Conservation (phyloP, 2,113 vertebrate genomes). For the Tragelaphus scriptus region DNA sequence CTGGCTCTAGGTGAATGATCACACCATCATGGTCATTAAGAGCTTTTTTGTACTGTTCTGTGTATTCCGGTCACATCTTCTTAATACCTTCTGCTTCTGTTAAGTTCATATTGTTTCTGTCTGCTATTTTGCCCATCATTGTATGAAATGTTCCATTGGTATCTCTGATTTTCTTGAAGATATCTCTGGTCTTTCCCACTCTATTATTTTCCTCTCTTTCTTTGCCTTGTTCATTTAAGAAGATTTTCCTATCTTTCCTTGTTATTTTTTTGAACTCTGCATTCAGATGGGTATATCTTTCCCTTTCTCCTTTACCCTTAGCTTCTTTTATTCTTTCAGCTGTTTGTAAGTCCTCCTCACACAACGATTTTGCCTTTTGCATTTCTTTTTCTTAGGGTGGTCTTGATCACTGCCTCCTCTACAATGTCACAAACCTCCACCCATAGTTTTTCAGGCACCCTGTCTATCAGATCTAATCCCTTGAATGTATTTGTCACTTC, state of each 20-base stretch:
- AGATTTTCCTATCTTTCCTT: background rate
- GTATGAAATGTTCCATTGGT: background rate
- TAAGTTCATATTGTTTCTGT: background rate
- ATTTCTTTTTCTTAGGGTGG: background rate
- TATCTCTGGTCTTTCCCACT: background rate
- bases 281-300: background rate
- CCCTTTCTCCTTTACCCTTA: background rate
- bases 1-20: background rate
- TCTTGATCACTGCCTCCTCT: background rate
- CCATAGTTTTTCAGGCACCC: background rate
- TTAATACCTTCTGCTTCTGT: background rate
- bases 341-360: background rate
- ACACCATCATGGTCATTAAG: background rate
- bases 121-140: background rate
- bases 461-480: background rate
- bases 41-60: background rate
- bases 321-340: background rate
- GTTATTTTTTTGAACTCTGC: background rate
- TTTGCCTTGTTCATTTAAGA: background rate
- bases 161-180: background rate
- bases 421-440: background rate
- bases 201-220: background rate
- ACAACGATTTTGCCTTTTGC: background rate
- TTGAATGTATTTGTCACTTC: background rate
- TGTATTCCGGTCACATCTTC: background rate